A percentile compares a stretch with the other conserved stretches of the same genome.
Conservation (phyloP, 2,797 vertebrate species). For the Sebastes reedi region DNA sequence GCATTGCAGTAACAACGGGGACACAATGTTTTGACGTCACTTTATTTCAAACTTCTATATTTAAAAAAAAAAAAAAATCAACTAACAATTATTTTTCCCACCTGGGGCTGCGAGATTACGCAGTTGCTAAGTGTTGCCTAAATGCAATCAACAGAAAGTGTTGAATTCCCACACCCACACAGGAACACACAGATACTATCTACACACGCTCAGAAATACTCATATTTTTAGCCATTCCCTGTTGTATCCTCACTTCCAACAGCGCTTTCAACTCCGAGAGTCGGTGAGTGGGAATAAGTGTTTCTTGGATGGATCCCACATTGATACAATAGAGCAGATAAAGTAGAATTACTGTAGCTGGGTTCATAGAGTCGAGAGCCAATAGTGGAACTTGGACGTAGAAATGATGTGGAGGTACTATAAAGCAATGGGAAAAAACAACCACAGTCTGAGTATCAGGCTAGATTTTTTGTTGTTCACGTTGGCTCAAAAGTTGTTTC, state of each 20-base stretch:
- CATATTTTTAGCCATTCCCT: slow-evolving; percentile 55
- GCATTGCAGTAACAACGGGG: slow-evolving; percentile 13
- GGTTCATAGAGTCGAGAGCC: slow-evolving; percentile 45
- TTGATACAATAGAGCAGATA: slow-evolving; percentile 63
- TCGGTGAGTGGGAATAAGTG: slow-evolving; percentile 68
- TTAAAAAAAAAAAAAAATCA: background rate
- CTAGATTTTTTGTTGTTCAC: background rate
- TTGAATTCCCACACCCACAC: slow-evolving; percentile 55
- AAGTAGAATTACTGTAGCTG: slow-evolving; percentile 31
- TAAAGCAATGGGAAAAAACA: background rate
- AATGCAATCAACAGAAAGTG: slow-evolving; percentile 42
- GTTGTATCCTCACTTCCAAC: slow-evolving; percentile 45
- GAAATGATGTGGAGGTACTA: background rate
- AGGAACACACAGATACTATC: background rate
- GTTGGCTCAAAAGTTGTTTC: background rate
- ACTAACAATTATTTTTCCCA: slow-evolving; percentile 35
- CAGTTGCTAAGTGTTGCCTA: slow-evolving; percentile 36
- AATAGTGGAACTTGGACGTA: slow-evolving; percentile 30
- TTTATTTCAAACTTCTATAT: slow-evolving; percentile 30
- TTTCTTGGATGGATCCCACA: slow-evolving; percentile 71
- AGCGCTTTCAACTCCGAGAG: slow-evolving; percentile 57
- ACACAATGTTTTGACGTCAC: slow-evolving; percentile 22
- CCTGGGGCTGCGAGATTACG: slow-evolving; percentile 19
- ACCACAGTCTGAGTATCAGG: background rate
- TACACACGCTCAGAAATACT: slow-evolving; percentile 5